A percentile compares a stretch with the other conserved stretches of the same genome.
Evolutionary conservation across 2,797 vertebrate genomes (phyloP).

Genomic region (Anabacerthia variegaticeps): DNA sequence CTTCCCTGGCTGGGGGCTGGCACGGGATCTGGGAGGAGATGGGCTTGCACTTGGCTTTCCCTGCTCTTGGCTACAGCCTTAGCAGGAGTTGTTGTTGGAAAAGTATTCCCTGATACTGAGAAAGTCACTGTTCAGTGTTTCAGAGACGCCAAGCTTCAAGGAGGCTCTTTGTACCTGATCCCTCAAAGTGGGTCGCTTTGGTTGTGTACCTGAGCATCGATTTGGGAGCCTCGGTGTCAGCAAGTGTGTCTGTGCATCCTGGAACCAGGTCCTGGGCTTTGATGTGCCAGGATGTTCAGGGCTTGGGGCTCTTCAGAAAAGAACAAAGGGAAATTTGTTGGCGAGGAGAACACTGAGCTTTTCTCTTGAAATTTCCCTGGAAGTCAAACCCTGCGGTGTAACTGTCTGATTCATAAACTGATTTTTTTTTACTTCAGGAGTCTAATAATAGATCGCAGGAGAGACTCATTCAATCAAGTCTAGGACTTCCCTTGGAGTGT

Average conservation of each 20-base stretch:
- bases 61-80: not conserved
- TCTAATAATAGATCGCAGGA: not conserved
- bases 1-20: not conserved
- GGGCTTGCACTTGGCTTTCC: not conserved
- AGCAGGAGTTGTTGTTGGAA: not conserved
- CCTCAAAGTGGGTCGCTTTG: not conserved
- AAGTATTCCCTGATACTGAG: not conserved
- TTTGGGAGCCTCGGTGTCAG: not conserved
- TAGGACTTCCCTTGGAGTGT: not conserved
- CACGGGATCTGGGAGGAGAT: not conserved
- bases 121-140: not conserved
- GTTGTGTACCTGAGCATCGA: accelerated
- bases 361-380: conserved; percentile 19
- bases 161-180: not conserved
- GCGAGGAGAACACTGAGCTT: not conserved
- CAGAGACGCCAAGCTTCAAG: not conserved
- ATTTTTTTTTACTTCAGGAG: not conserved
- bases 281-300: not conserved
- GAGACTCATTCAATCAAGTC: not conserved
- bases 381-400: not conserved
- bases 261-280: not conserved
- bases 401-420: conserved; percentile 9
- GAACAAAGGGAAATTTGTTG: not conserved
- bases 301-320: not conserved
- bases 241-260: not conserved